These are phyloP conservation scores for Bagarius yarrelli DNA, from an alignment of 2,113 vertebrate genomes.

Conservation along the genomic window DNA sequence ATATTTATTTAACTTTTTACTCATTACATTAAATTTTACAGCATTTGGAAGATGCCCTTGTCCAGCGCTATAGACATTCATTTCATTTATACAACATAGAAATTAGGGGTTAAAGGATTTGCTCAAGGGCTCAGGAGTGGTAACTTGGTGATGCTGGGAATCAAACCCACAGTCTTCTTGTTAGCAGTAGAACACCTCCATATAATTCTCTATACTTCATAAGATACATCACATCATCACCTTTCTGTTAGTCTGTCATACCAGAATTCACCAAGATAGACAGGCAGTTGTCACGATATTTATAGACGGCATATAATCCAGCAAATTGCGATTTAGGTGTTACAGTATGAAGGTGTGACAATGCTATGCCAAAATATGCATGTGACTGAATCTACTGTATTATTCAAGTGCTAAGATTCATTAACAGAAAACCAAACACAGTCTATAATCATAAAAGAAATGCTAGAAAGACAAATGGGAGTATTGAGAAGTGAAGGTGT, in stretches of 20 bases:
- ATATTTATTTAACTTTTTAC: not conserved
- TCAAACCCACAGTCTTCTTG: too few relatives aligned
- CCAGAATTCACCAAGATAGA: not conserved
- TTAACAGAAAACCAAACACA: not conserved
- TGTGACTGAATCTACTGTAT: not conserved
- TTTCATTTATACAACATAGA: too few relatives aligned
- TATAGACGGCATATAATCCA: not conserved
- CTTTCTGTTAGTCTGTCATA: not conserved
- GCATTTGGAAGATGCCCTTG: too few relatives aligned
- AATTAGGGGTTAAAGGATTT: too few relatives aligned
- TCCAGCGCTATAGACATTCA: too few relatives aligned
- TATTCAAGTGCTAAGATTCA: not conserved
- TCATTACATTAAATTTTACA: too few relatives aligned
- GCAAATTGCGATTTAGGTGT: not conserved
- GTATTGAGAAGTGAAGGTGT: not conserved
- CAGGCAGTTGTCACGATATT: not conserved
- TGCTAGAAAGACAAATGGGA: not conserved
- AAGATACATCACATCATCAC: too few relatives aligned
- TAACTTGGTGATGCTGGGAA: too few relatives aligned
- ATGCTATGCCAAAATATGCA: constrained; percentile 12
- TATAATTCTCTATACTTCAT: too few relatives aligned
- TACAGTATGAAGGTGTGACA: not conserved
- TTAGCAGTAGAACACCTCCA: too few relatives aligned
- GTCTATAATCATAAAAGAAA: not conserved
- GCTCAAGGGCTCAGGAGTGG: too few relatives aligned